A percentile compares a stretch with the other conserved stretches of the same genome.
phyloP scores from a whole-genome alignment of 1,140 invertebrate genomes.

The Planococcus citri region DNA sequence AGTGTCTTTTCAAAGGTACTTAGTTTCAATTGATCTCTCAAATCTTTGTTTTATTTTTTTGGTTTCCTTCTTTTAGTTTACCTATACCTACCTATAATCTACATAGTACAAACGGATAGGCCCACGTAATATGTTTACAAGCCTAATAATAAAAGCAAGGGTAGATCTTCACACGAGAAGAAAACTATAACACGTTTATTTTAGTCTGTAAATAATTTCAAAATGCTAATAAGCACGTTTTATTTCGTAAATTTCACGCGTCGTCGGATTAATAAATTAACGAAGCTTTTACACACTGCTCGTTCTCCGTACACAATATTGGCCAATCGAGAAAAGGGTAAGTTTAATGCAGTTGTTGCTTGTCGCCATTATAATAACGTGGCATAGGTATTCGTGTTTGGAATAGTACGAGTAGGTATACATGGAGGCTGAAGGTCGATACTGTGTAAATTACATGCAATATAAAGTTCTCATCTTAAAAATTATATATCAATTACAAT shows the following conservation, averaged over 20 bases:
- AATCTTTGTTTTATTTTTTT: no score
- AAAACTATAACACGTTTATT: no score
- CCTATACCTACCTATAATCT: no score
- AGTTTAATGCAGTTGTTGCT: neutral
- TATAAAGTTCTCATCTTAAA: neutral
- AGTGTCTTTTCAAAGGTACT: no score
- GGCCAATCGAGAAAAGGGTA: neutral
- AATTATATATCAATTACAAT: slow-evolving; percentile 8
- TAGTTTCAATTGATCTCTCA: no score
- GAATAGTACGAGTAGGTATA: no score
- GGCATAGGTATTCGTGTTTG: neutral
- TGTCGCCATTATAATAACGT: neutral
- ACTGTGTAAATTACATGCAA: neutral
- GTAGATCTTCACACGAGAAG: no score
- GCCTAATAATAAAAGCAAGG: no score
- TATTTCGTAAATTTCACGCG: neutral
- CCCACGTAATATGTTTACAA: no score
- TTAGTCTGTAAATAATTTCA: no score
- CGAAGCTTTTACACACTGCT: neutral
- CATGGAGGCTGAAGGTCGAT: neutral
- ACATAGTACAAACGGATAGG: no score
- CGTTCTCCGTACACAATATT: neutral
- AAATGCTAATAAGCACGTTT: neutral
- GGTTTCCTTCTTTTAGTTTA: no score
- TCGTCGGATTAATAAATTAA: neutral